These are phyloP conservation scores for Cephus sareptanus DNA, from an alignment of 2,888 invertebrate species.

Conservation along the genomic window DNA sequence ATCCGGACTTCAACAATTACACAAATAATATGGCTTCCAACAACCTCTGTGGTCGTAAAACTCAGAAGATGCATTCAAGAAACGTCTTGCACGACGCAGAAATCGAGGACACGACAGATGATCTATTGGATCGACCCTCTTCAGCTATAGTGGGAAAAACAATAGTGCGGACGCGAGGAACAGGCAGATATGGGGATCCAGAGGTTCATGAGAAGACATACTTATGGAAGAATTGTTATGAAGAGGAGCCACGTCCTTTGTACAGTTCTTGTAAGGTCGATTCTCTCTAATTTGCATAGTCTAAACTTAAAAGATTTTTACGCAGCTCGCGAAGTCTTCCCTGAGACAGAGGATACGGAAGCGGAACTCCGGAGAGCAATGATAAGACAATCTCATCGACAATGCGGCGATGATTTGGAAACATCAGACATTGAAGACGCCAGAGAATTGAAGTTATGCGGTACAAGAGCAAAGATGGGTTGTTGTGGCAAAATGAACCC, in stretches of 20 bases:
- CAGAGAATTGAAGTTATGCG: not conserved
- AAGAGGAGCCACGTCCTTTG: not conserved
- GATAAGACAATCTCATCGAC: not conserved
- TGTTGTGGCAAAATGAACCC: not conserved
- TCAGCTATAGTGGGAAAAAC: conserved; percentile 10
- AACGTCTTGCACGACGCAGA: not conserved
- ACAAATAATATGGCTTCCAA: not conserved
- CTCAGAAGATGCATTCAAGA: not conserved
- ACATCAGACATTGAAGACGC: not conserved
- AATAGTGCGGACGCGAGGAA: conserved; percentile 4
- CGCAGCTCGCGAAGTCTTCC: not conserved
- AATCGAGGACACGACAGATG: not conserved
- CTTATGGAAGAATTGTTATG: conserved; percentile 12
- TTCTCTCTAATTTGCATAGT: not conserved
- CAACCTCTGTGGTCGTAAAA: not conserved
- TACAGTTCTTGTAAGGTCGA: not conserved
- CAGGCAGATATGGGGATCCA: conserved; percentile 1
- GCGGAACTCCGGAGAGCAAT: not conserved
- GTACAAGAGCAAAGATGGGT: not conserved
- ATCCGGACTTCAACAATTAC: not conserved
- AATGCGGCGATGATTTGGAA: not conserved
- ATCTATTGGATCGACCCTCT: not conserved
- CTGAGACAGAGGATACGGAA: not conserved
- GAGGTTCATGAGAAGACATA: conserved; percentile 15
- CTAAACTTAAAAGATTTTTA: not conserved